phyloP scores from a whole-genome alignment of 2,113 vertebrate genomes.

The Cinclus cinclus region DNA sequence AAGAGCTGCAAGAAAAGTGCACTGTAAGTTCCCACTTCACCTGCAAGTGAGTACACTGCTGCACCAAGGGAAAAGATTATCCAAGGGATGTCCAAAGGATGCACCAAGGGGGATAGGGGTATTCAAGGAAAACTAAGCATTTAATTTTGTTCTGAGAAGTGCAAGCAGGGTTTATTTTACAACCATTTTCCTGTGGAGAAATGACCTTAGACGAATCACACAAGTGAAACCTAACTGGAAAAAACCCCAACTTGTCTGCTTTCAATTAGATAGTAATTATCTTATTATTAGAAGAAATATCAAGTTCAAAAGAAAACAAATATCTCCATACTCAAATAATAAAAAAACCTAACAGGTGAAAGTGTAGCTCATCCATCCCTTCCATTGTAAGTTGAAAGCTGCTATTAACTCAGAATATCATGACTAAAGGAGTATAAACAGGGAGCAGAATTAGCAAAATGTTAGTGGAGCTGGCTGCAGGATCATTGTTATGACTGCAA shows the following conservation, averaged over 20 bases:
- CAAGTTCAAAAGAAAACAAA: background rate
- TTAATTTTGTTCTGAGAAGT: background rate
- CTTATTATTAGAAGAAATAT: background rate
- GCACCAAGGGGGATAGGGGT: background rate
- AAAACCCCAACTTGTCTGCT: background rate
- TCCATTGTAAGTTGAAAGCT: background rate
- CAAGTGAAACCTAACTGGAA: background rate
- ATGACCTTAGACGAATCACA: background rate
- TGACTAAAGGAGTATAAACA: background rate
- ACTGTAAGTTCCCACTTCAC: background rate
- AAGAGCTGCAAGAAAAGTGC: background rate
- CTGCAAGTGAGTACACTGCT: background rate
- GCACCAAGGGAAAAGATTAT: background rate
- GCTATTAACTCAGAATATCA: background rate
- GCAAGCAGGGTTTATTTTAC: background rate
- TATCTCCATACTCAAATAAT: background rate
- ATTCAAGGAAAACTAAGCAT: background rate
- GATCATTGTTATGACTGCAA: constrained; percentile 12
- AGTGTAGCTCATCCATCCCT: background rate
- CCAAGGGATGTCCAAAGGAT: background rate
- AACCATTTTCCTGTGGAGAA: background rate
- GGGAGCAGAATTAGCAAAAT: background rate
- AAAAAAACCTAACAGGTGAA: background rate
- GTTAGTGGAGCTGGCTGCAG: background rate
- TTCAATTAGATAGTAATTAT: background rate